These are phyloP conservation scores for Rhagoletis pomonella DNA, from an alignment of 1,140 invertebrate species.

Conservation along the genomic window DNA sequence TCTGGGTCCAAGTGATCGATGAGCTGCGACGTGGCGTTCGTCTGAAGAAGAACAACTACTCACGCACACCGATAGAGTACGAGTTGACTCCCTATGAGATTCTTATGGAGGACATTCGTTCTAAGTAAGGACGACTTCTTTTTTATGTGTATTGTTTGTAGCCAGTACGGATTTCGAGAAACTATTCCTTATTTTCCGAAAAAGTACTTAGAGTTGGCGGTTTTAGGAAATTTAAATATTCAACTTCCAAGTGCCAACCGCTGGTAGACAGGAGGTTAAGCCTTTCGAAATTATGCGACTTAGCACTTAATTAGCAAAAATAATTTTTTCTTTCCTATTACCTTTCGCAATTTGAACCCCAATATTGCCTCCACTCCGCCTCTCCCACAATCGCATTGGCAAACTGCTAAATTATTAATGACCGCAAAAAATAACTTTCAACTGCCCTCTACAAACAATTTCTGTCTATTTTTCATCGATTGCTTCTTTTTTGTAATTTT, in stretches of 20 bases:
- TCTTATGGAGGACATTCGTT: conserved; percentile 95
- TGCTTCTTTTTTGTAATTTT: not conserved
- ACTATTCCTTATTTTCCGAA: no score
- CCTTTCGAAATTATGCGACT: no score
- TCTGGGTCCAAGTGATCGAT: conserved; percentile 97
- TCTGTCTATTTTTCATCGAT: not conserved
- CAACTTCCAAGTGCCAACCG: no score
- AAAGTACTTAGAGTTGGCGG: no score
- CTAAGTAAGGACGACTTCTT: conserved; percentile 76
- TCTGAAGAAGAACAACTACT: conserved; percentile 91
- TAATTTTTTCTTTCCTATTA: no score
- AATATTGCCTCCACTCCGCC: no score
- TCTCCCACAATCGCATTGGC: not conserved
- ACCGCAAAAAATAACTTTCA: conserved; percentile 17
- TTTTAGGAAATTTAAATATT: no score
- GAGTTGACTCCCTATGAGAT: conserved; percentile 98
- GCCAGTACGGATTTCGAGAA: no score
- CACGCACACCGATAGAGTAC: conserved; percentile 86
- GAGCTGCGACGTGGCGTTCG: conserved; percentile 89
- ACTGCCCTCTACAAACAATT: not conserved
- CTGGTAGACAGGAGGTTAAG: no score
- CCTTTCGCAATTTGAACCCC: no score
- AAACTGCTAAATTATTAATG: conserved; percentile 1
- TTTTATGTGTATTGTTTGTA: no score
- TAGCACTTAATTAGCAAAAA: no score